Percentiles rank a stretch among this genome's conserved stretches.
Conservation (phyloP, 2,113 vertebrate genomes). For the Sitta europaea region DNA sequence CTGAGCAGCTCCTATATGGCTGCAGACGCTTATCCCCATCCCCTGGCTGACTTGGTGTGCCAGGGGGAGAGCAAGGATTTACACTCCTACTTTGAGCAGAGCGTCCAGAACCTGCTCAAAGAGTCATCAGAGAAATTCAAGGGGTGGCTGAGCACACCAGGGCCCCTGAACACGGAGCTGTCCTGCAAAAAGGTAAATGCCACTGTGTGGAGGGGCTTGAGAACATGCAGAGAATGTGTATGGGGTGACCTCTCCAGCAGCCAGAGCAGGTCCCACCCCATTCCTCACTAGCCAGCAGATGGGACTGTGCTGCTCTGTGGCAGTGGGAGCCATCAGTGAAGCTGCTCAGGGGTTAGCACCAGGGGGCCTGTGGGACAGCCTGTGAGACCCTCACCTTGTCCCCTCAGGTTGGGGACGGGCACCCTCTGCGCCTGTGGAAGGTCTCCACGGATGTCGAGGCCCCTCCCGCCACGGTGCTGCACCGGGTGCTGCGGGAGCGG, state of each 20-base stretch:
- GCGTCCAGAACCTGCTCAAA: constrained; percentile 73
- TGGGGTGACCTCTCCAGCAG: neutral
- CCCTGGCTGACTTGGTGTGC: constrained; percentile 66
- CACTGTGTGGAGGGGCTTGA: neutral
- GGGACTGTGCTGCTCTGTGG: accelerated
- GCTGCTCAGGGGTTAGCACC: accelerated
- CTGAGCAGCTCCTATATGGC: constrained; percentile 77
- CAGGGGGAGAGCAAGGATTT: constrained; percentile 63
- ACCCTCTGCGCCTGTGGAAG: constrained; percentile 82
- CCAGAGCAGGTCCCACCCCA: neutral
- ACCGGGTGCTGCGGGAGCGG: constrained; percentile 81
- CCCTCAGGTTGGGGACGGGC: constrained; percentile 76
- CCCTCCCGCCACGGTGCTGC: constrained; percentile 72
- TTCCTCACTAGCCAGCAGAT: neutral
- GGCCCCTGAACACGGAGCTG: constrained; percentile 79
- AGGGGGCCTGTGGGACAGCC: neutral
- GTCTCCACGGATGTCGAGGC: constrained; percentile 79
- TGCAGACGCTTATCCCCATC: constrained; percentile 72
- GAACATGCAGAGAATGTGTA: accelerated
- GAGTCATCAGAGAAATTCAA: constrained; percentile 79
- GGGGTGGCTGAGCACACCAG: constrained; percentile 72
- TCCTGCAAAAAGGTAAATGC: constrained; percentile 81
- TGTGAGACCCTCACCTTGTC: neutral
- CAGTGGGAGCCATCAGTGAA: neutral
- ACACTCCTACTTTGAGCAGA: constrained; percentile 75